phyloP scores from a whole-genome alignment of 64 coral and sea anemone genomes.

The Montipora cactus region DNA sequence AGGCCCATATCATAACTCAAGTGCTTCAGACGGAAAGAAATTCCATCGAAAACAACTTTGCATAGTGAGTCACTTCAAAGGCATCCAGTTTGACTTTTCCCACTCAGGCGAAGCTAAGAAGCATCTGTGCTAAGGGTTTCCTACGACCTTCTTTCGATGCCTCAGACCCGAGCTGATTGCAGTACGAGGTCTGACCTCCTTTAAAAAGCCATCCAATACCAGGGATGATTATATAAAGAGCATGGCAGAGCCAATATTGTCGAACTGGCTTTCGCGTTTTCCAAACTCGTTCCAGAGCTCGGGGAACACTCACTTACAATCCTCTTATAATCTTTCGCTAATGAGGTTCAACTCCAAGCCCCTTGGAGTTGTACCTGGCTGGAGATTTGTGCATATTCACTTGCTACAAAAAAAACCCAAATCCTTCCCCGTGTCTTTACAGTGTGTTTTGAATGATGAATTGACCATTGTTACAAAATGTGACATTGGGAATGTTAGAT shows the following conservation, averaged over 20 bases:
- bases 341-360: neutral
- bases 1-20: neutral
- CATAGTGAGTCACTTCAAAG: slow-evolving; percentile 1
- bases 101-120: neutral
- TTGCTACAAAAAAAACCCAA: neutral
- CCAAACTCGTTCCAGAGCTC: neutral
- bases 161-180: neutral
- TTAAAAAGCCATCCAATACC: neutral
- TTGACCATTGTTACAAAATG: slow-evolving; percentile 10
- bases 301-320: neutral
- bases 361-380: neutral
- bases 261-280: neutral
- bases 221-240: slow-evolving; percentile 21
- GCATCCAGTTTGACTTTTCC: neutral
- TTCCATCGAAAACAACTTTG: neutral
- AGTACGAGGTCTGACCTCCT: neutral
- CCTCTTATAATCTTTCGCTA: neutral
- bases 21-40: neutral
- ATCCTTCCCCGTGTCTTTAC: slow-evolving; percentile 28
- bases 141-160: neutral
- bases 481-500: neutral
- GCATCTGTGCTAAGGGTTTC: neutral
- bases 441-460: slow-evolving; percentile 25
- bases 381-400: neutral
- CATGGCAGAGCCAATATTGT: slow-evolving; percentile 24